Conservation (phyloP, 2,113 vertebrate genomes). For the Rhinichthys klamathensis region DNA sequence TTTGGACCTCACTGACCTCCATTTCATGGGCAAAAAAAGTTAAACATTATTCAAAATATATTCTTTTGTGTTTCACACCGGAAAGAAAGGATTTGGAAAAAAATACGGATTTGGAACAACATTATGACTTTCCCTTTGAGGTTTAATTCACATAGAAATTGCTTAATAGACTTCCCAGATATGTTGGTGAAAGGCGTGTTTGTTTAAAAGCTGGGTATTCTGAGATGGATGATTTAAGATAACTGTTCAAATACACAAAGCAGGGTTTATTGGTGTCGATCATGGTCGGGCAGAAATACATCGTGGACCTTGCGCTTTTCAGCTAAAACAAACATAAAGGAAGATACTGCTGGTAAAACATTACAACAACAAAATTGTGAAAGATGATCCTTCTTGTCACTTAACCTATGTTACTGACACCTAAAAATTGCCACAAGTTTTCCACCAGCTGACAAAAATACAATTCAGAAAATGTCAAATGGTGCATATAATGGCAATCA, state of each 20-base stretch:
- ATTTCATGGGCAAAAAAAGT: not conserved
- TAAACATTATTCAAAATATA: not conserved
- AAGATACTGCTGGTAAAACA: slow-evolving; percentile 4
- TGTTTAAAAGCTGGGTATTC: slow-evolving; percentile 2
- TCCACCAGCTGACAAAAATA: not conserved
- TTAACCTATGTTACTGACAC: not conserved
- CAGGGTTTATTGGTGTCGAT: slow-evolving; percentile 43
- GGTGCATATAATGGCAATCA: not conserved
- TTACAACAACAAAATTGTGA: slow-evolving; percentile 5
- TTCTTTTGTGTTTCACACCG: not conserved
- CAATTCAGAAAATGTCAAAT: not conserved
- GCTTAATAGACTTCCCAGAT: not conserved
- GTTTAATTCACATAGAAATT: not conserved
- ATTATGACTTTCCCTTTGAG: too few species aligned
- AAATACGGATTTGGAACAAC: too few species aligned
- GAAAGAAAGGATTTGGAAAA: too few species aligned
- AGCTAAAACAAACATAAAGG: slow-evolving; percentile 45
- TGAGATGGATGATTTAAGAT: slow-evolving; percentile 33
- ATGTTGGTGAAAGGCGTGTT: slow-evolving; percentile 6
- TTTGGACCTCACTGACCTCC: too few species aligned
- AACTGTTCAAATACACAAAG: slow-evolving; percentile 55
- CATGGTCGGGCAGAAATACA: not conserved
- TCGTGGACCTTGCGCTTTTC: slow-evolving; percentile 47
- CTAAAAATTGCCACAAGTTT: not conserved
- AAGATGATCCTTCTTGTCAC: slow-evolving; percentile 27